Conservation (phyloP, 1,140 invertebrate species). For the Hypsibius dujardini region DNA sequence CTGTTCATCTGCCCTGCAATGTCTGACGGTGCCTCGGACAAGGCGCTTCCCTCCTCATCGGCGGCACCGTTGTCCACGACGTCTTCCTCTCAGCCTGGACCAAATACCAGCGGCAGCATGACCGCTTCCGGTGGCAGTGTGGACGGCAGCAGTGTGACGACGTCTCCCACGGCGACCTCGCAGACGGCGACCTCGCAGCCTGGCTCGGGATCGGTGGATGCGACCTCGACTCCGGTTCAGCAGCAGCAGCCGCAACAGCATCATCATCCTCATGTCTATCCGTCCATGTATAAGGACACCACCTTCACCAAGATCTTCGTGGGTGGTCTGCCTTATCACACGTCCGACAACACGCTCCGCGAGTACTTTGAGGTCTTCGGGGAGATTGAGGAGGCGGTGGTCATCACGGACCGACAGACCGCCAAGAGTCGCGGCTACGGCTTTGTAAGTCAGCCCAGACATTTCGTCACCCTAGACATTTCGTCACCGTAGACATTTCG, state of each 20-base stretch:
- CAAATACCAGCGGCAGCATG: no score
- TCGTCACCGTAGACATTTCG: no score
- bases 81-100: no score
- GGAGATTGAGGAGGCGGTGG: conserved; percentile 90
- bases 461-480: no score
- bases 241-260: not conserved
- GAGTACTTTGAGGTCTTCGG: conserved; percentile 92
- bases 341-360: conserved; percentile 79
- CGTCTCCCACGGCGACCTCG: not conserved
- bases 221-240: not conserved
- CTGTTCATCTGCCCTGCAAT: no score
- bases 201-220: not conserved
- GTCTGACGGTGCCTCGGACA: no score
- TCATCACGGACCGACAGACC: conserved; percentile 89
- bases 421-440: conserved; percentile 93
- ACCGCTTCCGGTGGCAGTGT: no score
- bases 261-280: conserved; percentile 19
- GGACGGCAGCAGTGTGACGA: not conserved
- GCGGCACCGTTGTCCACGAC: no score
- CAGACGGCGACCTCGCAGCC: not conserved
- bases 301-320: conserved; percentile 97
- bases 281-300: conserved; percentile 72
- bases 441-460: conserved; percentile 59
- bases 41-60: no score
- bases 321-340: conserved; percentile 89